Base-by-base conservation (phyloP, 2,797 vertebrate species). In the Crenichthys baileyi region DNA sequence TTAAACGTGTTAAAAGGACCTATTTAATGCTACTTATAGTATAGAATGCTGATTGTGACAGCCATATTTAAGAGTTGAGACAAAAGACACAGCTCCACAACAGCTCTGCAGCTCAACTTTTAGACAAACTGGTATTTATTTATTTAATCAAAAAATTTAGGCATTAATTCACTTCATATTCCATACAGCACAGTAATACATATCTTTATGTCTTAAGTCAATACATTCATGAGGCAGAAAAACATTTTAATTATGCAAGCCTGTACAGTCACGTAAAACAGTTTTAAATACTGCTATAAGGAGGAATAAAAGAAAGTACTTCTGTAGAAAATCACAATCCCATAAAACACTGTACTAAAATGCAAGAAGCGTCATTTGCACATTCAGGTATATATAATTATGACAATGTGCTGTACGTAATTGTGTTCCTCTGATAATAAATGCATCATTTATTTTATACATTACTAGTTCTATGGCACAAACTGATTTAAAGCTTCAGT, bases 281-380 rank as follows among this genome's bases (percentile, higher is more conserved):
- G 83, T 83, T 88, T 76, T 87, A 78, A 92, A 91, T 88, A 91
- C 90, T 87, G 89, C 80, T 85, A 88, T 85, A 78, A 70, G 88
- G 79, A 78, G 82, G 84, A 90, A 77, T 90, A 86, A 90, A 91
- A 91, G 86, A 90, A 91, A 91, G 89, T 83, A 61, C 77, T 50
- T 78, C 84, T 89, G 90, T 94, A 93, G 84, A 94, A 93, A 95
- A 91, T 82, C 85, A 92, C 89, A 82, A 88, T 87, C 85, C 71
- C 80, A 92, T 63, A 92, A 94, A 91, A 88, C 85, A 87, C 89
- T 78, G 65, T 91, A 83, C 73, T 81, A 83, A 91, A 89, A 82
- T 86, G 90, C 80, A 80, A 82, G 61, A 90, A 92, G 91, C 90
- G 24, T 88, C 76, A 84, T 79, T 84, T 90, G 61, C 91, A 94